A percentile compares a stretch with the other conserved stretches of the same genome.
Evolutionary conservation across 2,888 invertebrate genomes (phyloP).

Genomic region (Drosophila engyochracea): DNA sequence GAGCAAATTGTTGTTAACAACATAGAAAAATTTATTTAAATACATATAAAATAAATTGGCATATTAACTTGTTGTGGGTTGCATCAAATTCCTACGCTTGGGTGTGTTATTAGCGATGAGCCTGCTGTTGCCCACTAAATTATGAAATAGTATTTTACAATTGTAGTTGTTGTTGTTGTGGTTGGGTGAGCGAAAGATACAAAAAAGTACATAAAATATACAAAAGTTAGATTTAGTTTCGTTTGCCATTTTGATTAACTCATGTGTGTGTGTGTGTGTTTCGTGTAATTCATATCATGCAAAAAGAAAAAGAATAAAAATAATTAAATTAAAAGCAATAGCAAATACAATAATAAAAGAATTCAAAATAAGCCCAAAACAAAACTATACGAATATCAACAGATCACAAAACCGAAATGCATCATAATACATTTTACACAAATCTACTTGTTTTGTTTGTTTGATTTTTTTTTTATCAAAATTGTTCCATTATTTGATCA

Average conservation of each 20-base stretch:
- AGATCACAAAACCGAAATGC: constrained; percentile 46
- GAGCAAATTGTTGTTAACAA: constrained; percentile 47
- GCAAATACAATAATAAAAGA: constrained; percentile 34
- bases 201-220: constrained; percentile 62
- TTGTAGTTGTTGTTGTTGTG: constrained; percentile 52
- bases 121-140: constrained; percentile 79
- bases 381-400: constrained; percentile 26
- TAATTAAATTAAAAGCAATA: constrained; percentile 47
- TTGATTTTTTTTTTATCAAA: constrained; percentile 6
- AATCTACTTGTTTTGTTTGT: constrained; percentile 15
- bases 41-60: constrained; percentile 63
- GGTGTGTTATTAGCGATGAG: constrained; percentile 83
- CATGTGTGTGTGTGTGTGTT: constrained; percentile 36
- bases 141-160: constrained; percentile 57
- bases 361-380: constrained; percentile 28
- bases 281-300: constrained; percentile 64
- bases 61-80: constrained; percentile 84
- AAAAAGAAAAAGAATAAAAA: constrained; percentile 67
- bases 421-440: constrained; percentile 8
- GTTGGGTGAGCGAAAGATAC: constrained; percentile 56
- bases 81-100: constrained; percentile 83
- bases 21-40: constrained; percentile 17
- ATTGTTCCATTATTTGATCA: constrained; percentile 35
- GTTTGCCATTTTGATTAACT: constrained; percentile 47
- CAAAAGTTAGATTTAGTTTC: constrained; percentile 66